Evolutionary conservation across 37 sponge, comb jelly and placozoan genomes (phyloP), one percentile per base, ranked within the genome.

Genomic region (Chondrilla cf. caribensis): DNA sequence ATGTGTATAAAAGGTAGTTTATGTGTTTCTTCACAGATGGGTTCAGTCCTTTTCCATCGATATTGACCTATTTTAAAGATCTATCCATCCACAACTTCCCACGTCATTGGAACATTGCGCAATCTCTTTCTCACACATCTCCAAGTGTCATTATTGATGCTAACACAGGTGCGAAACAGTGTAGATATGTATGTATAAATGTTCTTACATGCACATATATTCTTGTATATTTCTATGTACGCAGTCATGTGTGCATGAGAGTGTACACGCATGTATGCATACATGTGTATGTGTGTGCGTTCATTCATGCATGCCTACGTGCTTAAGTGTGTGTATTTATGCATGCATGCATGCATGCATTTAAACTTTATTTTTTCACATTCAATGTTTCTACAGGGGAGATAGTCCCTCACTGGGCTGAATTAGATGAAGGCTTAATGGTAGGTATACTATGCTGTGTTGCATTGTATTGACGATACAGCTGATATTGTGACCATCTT

Each of bases 1-100:
- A n/a, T n/a, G n/a, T n/a, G n/a, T n/a, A n/a, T n/a, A n/a, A n/a
- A n/a, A n/a, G n/a, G n/a, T n/a, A 47, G 51, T 47, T 11, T 47
- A 6, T 11, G 11, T 14, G 6, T 44, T 51, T 9, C 26, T 8
- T 55, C 47, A 8, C 65, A 92, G 93, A 93, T 93, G 93, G 93
- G 0, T 93, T 88, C 38, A 83, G 86, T 55, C 82, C 87, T 2
- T 93, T 93, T 72, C 93, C 93, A 8, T 86, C 85, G 0, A 93
- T 93, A 26, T 41, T 93, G 54, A 44, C 93, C 33, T 93, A 89
- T 65, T 93, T 93, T 67, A 78, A 84, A 29, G 54, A 86, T 29
- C 81, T 93, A 2, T 51, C 31, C 59, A 79, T 70, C 24, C n/a
- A 40, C 51, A 86, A 89, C 70, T 80, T 93, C 3, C 93, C 93